phyloP scores from a whole-genome alignment of 2,888 invertebrate genomes.

The Sisyra terminalis region DNA sequence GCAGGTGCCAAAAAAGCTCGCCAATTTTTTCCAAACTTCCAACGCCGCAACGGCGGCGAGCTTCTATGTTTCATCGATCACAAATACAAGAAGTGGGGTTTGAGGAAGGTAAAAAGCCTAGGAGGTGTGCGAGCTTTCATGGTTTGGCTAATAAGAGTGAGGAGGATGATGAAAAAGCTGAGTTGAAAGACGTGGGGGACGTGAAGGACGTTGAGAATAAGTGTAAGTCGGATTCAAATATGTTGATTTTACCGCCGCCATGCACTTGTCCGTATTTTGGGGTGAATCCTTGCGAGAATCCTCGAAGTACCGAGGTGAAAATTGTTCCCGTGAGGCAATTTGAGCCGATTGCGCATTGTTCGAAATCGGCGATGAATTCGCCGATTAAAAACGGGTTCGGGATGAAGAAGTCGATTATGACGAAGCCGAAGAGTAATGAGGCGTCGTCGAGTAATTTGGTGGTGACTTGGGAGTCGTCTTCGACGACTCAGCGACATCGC shows the following conservation, averaged over 20 bases:
- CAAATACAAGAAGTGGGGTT: conserved; percentile 23
- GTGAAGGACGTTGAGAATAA: conserved; percentile 8
- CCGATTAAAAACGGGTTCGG: conserved; percentile 14
- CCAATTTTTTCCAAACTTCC: too few relatives aligned
- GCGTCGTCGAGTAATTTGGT: conserved; percentile 26
- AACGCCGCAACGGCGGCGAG: conserved; percentile 18
- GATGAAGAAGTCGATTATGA: conserved; percentile 22
- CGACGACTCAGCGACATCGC: conserved; percentile 24
- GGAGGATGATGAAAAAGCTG: too few relatives aligned
- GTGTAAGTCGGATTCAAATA: conserved; percentile 12
- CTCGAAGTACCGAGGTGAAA: conserved; percentile 32
- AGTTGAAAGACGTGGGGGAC: conserved; percentile 15
- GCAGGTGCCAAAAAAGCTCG: too few relatives aligned
- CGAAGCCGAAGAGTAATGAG: conserved; percentile 17
- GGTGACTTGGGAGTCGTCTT: conserved; percentile 55
- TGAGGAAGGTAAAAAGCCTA: conserved; percentile 24
- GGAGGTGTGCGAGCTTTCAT: conserved; percentile 32
- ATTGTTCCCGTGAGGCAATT: conserved; percentile 25
- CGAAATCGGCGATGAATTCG: conserved; percentile 23
- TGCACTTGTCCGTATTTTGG: conserved; percentile 74
- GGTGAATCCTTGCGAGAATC: conserved; percentile 39
- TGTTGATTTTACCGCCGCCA: conserved; percentile 47
- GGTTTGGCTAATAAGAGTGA: conserved; percentile 16
- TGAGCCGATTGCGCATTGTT: conserved; percentile 15
- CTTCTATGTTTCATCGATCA: conserved; percentile 29